Evolutionary conservation across 64 coral and sea anemone species (phyloP).

Genomic region (Pachyseris speciosa): DNA sequence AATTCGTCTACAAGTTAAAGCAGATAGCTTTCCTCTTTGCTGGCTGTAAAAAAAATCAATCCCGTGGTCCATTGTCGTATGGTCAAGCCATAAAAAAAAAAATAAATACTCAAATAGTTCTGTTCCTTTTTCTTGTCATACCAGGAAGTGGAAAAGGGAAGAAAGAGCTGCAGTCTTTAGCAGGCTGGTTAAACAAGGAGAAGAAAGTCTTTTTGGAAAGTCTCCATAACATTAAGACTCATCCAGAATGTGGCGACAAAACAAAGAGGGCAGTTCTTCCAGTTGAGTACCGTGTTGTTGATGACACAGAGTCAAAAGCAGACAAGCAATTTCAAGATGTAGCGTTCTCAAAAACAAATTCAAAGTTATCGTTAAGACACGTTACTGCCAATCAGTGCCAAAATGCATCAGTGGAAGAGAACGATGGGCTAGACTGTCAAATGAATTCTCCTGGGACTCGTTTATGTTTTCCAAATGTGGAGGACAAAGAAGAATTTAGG

Average conservation of each 20-base stretch:
- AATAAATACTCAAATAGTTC: no score
- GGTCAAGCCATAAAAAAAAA: no score
- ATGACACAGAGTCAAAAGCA: not conserved
- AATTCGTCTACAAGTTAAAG: no score
- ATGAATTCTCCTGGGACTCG: not conserved
- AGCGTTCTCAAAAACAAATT: not conserved
- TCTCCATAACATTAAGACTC: slow-evolving; percentile 45
- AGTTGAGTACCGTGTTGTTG: not conserved
- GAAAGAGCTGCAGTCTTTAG: slow-evolving; percentile 27
- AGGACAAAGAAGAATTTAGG: slow-evolving; percentile 13
- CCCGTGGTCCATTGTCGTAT: no score
- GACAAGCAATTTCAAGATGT: not conserved
- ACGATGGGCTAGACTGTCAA: not conserved
- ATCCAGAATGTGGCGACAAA: not conserved
- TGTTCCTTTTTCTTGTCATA: not conserved
- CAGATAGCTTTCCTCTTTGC: no score
- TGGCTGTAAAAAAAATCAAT: no score
- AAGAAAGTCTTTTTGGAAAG: slow-evolving; percentile 63
- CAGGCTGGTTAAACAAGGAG: slow-evolving; percentile 46
- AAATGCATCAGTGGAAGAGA: not conserved
- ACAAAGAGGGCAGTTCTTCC: not conserved
- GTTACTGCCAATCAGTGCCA: not conserved
- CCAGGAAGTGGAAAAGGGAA: not conserved
- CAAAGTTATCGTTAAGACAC: not conserved
- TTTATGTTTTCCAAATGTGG: slow-evolving; percentile 12